Conservation (phyloP, 1,140 invertebrate species). For the Lepidurus arcticus region DNA sequence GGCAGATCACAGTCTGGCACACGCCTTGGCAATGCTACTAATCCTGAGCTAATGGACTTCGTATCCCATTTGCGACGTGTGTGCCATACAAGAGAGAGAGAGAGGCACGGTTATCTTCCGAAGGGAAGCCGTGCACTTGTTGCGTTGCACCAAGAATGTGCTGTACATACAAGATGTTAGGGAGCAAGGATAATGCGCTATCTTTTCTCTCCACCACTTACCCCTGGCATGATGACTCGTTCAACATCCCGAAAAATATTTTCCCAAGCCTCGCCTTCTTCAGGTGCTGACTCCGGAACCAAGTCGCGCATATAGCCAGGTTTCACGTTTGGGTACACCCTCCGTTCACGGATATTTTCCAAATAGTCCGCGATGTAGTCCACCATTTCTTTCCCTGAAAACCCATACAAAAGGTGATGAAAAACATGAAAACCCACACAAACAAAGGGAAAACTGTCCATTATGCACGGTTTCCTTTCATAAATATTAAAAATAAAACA, state of each 20-base stretch:
- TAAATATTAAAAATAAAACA: no score
- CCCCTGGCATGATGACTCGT: slow-evolving; percentile 94
- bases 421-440: no score
- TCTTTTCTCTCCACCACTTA: slow-evolving; percentile 44
- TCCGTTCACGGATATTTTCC: slow-evolving; percentile 67
- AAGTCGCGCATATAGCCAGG: slow-evolving; percentile 82
- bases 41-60: slow-evolving; percentile 5
- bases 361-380: slow-evolving; percentile 96
- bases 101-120: background rate
- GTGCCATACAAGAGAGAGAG: background rate
- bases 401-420: no score
- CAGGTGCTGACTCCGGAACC: slow-evolving; percentile 76
- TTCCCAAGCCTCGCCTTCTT: slow-evolving; percentile 82
- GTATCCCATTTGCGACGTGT: background rate
- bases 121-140: background rate
- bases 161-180: background rate
- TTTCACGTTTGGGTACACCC: slow-evolving; percentile 84
- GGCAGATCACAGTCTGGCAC: slow-evolving; percentile 2
- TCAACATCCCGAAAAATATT: slow-evolving; percentile 92
- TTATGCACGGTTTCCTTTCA: no score
- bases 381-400: slow-evolving; percentile 84
- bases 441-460: no score
- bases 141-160: background rate
- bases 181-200: background rate
- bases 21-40: background rate